Base-by-base conservation (phyloP, 2,888 invertebrate genomes). In the Lepetodrilus schrolli region DNA sequence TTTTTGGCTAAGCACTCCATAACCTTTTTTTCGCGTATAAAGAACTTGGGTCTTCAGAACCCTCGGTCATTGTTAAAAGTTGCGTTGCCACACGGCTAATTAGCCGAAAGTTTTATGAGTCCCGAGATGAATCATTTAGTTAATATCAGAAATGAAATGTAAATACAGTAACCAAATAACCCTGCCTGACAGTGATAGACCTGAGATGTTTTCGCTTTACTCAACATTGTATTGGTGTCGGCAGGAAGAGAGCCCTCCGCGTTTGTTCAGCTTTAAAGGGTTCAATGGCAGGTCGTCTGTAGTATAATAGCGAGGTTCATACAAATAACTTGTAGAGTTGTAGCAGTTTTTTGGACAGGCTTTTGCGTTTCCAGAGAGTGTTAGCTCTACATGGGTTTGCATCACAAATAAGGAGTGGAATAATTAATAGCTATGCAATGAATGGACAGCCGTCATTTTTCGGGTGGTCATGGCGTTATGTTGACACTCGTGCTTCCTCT, bases 61-160 rank as follows among this genome's bases (percentile, higher is more conserved):
- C 26, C 26, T 23, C 58, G 1, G 26, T 34, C 58, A 34, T 58
- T 58, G 58, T 58, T 30, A 30, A 26, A 26, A 17, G 17, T 34
- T 30, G 17, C 13, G 34, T 17, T 34, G 58, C 58, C 58, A 58
- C 58, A 34, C 30, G 58, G 58, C 58, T 23, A 17, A 43, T 43
- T 43, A 43, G 17, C n/a, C 13, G 17, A 43, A 17, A 17, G 58
- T 4, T 30, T 30, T 58, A 30, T 17, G 13, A 23, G 34, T 17
- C 26, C 34, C n/a, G 34, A 58, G 58, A 68, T 68, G 68, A 68
- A 68, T 68, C 68, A 68, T 68, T 68, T 68, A 68, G 68, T 68
- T 68, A 38, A 43, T 43, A 68, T 68, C 43, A 68, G 68, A 68
- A 68, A 68, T 68, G n/a, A 68, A 68, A 68, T 43, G 68, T 47